Evolutionary conservation across 2,888 invertebrate species (phyloP).

Genomic region (Dryobotodes eremita): DNA sequence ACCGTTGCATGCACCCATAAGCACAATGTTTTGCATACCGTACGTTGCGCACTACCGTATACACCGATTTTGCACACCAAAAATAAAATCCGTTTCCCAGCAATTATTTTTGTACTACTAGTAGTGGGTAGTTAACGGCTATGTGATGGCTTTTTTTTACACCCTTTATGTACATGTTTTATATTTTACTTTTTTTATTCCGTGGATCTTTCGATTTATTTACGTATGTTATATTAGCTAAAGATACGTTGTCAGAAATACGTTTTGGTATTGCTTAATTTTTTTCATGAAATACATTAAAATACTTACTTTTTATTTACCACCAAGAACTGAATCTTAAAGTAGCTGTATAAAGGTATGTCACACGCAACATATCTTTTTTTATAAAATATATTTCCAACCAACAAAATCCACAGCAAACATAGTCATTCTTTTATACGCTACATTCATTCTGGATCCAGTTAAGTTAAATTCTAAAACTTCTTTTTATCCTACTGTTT

Average conservation of each 20-base stretch:
- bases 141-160: too few species aligned
- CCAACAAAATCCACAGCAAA: slow-evolving; percentile 29
- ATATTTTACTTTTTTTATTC: too few species aligned
- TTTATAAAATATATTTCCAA: slow-evolving; percentile 12
- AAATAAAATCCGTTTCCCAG: too few species aligned
- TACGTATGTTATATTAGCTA: neutral
- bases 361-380: neutral
- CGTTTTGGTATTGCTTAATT: neutral
- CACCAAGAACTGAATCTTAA: neutral
- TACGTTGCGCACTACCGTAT: too few species aligned
- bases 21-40: too few species aligned
- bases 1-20: too few species aligned
- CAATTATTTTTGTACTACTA: too few species aligned
- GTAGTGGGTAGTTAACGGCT: too few species aligned
- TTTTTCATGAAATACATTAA: neutral
- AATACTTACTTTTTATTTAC: neutral
- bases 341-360: neutral
- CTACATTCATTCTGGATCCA: slow-evolving; percentile 35
- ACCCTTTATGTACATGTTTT: neutral
- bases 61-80: too few species aligned
- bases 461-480: slow-evolving; percentile 35
- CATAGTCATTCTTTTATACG: slow-evolving; percentile 27
- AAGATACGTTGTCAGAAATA: neutral
- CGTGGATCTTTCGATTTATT: neutral
- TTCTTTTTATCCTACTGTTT: slow-evolving; percentile 42